Evolutionary conservation across 2,888 invertebrate genomes (phyloP).

Genomic region (Fragum sueziense): DNA sequence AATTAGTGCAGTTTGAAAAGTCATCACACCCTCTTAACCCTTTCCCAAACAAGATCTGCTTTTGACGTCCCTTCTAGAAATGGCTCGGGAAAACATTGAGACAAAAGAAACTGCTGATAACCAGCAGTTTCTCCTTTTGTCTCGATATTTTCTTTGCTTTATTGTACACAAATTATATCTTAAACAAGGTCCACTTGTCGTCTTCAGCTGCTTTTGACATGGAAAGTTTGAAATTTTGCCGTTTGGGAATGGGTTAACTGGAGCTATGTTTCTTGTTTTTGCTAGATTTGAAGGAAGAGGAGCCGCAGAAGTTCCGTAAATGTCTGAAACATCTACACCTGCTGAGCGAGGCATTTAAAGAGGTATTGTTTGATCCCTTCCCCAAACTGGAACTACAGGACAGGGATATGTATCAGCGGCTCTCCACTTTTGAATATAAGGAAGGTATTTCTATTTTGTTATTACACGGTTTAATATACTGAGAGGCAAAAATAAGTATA

Average conservation of each 20-base stretch:
- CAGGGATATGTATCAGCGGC: constrained; percentile 4
- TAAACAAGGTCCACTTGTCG: no score
- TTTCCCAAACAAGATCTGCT: no score
- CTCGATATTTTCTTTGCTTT: background rate
- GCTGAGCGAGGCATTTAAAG: background rate
- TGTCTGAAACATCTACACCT: background rate
- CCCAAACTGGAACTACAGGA: background rate
- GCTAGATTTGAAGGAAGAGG: background rate
- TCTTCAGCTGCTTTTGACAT: no score
- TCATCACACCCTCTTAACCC: no score
- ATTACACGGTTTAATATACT: no score
- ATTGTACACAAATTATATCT: background rate
- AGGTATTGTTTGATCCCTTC: background rate
- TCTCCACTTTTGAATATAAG: background rate
- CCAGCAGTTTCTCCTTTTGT: no score
- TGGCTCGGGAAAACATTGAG: no score
- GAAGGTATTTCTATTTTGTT: background rate
- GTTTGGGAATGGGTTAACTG: no score
- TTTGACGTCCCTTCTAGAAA: no score
- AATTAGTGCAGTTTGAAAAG: background rate
- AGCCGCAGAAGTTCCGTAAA: background rate
- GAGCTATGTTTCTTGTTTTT: background rate
- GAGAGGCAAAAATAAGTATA: no score
- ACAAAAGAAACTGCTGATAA: no score
- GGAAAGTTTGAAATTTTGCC: no score